These are phyloP conservation scores for Allobates femoralis DNA, from an alignment of 2,797 vertebrate species.

Conservation along the genomic window DNA sequence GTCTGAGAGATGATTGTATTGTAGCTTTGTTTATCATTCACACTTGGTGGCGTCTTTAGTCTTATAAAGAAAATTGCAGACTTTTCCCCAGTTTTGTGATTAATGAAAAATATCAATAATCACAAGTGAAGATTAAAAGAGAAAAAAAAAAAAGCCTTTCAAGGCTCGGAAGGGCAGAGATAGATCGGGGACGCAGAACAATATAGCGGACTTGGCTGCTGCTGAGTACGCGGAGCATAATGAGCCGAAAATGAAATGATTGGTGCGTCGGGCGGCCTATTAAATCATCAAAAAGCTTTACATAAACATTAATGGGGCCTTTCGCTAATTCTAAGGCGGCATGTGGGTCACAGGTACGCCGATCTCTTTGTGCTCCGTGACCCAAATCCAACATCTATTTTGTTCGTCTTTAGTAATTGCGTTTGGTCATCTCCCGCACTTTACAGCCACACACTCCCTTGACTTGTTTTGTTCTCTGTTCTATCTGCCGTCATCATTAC, in stretches of 20 bases:
- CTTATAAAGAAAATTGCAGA: slow-evolving; percentile 58
- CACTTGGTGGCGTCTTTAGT: slow-evolving; percentile 47
- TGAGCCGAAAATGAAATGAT: slow-evolving; percentile 56
- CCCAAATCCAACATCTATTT: slow-evolving; percentile 32
- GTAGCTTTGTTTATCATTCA: slow-evolving; percentile 62
- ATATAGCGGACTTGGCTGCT: slow-evolving; percentile 48
- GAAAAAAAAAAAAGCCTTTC: slow-evolving; percentile 60
- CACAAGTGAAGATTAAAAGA: slow-evolving; percentile 60
- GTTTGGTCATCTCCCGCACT: slow-evolving; percentile 12
- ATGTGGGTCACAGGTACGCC: slow-evolving; percentile 17
- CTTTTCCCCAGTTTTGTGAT: slow-evolving; percentile 47
- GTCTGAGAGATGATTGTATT: slow-evolving; percentile 63
- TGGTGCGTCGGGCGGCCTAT: slow-evolving; percentile 56
- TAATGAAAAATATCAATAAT: slow-evolving; percentile 64
- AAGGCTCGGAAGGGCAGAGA: slow-evolving; percentile 48
- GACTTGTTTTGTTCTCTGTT: not conserved
- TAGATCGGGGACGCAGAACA: slow-evolving; percentile 56
- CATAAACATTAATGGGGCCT: slow-evolving; percentile 50
- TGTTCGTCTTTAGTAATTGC: slow-evolving; percentile 22
- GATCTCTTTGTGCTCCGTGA: not conserved
- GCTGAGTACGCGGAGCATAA: slow-evolving; percentile 59
- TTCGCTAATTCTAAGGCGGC: slow-evolving; percentile 34
- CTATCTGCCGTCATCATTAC: not conserved
- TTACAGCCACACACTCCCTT: not conserved
- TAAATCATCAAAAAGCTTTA: slow-evolving; percentile 55